phyloP scores from a whole-genome alignment of 2,888 invertebrate genomes.

The Pachydiplax longipennis region DNA sequence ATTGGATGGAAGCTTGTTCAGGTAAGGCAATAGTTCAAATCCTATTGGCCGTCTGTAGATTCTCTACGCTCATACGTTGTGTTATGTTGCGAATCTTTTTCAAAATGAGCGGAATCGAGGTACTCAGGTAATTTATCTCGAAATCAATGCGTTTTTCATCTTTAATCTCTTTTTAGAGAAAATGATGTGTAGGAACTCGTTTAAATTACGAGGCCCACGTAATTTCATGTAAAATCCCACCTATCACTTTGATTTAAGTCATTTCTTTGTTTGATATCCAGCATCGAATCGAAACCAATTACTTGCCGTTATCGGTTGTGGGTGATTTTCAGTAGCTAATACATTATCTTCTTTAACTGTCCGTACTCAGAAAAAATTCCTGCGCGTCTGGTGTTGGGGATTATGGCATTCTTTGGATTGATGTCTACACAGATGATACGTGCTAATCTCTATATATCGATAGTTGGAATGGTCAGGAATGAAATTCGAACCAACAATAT shows the following conservation, averaged over 20 bases:
- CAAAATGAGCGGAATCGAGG: too few relatives aligned
- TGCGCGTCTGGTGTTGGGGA: conserved; percentile 50
- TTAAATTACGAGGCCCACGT: background rate
- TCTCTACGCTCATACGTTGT: too few relatives aligned
- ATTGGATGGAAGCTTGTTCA: background rate
- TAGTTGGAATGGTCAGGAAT: conserved; percentile 54
- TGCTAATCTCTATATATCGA: conserved; percentile 55
- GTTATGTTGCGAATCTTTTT: background rate
- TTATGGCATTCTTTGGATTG: conserved; percentile 51
- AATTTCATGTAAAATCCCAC: too few relatives aligned
- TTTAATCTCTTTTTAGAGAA: background rate
- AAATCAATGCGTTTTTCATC: background rate
- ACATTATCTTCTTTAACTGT: background rate
- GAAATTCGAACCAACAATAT: background rate
- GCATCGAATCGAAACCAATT: too few relatives aligned
- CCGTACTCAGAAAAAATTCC: conserved; percentile 44
- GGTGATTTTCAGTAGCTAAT: background rate
- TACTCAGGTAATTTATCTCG: too few relatives aligned
- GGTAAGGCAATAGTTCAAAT: background rate
- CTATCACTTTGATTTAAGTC: too few relatives aligned
- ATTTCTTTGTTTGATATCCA: too few relatives aligned
- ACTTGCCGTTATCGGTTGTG: too few relatives aligned
- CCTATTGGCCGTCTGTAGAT: too few relatives aligned
- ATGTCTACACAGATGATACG: conserved; percentile 52
- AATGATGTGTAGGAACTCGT: background rate